Conservation (phyloP, 2,888 invertebrate species). For the Pherbina coryleti region DNA sequence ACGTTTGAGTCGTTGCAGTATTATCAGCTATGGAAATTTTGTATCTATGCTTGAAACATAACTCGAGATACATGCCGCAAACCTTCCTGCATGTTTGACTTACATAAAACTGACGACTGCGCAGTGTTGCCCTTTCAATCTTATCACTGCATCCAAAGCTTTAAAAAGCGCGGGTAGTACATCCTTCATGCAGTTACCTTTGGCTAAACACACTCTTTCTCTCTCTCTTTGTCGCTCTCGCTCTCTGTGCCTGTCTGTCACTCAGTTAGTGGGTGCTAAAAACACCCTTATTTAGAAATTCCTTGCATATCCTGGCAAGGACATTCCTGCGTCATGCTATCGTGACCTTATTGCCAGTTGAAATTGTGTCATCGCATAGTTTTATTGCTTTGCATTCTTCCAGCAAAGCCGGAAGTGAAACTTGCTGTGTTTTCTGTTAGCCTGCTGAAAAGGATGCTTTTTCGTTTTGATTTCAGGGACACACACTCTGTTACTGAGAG, state of each 20-base stretch:
- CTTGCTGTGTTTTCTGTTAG: conserved; percentile 52
- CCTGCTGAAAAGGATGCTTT: conserved; percentile 63
- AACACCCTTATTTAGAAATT: neutral
- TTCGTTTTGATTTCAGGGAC: conserved; percentile 68
- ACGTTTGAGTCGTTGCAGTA: too few species aligned
- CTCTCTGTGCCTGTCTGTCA: neutral
- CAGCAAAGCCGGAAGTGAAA: conserved; percentile 49
- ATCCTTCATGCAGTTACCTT: too few species aligned
- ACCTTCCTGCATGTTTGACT: neutral
- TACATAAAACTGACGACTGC: neutral
- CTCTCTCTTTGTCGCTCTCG: neutral
- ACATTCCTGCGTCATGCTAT: conserved; percentile 1
- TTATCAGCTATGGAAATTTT: too few species aligned
- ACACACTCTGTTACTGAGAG: conserved; percentile 31
- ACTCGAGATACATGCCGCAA: too few species aligned
- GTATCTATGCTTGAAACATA: too few species aligned
- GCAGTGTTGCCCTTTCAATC: conserved; percentile 5
- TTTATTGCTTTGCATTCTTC: neutral
- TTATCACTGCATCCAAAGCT: too few species aligned
- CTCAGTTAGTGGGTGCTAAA: too few species aligned
- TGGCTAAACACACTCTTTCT: neutral
- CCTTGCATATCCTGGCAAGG: neutral
- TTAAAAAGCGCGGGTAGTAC: too few species aligned
- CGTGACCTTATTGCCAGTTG: neutral
- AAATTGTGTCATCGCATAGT: neutral